Evolutionary conservation across 2,888 invertebrate species (phyloP).

Genomic region (Metacarcinus magister): DNA sequence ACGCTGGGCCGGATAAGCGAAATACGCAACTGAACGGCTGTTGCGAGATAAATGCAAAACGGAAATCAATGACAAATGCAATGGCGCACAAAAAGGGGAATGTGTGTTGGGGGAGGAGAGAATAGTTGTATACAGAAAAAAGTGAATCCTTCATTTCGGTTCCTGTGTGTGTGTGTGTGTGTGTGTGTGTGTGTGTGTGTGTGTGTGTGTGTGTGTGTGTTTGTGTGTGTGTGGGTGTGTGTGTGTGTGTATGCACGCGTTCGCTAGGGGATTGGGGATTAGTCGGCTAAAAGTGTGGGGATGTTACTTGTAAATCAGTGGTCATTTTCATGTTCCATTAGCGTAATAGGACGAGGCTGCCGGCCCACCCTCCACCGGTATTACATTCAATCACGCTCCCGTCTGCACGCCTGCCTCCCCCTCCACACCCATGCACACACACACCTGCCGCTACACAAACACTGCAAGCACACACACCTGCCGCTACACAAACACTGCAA

Average conservation of each 20-base stretch:
- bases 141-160: not conserved
- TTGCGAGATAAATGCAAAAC: not conserved
- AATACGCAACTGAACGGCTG: slow-evolving; percentile 31
- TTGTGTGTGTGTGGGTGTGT: slow-evolving; percentile 44
- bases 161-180: not conserved
- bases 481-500: not conserved
- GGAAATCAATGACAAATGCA: slow-evolving; percentile 37
- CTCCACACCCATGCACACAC: slow-evolving; percentile 14
- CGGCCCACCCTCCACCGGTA: slow-evolving; percentile 51
- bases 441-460: not conserved
- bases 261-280: slow-evolving; percentile 34
- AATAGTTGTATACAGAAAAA: not conserved
- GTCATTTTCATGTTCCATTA: slow-evolving; percentile 72
- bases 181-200: slow-evolving; percentile 43
- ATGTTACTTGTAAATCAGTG: slow-evolving; percentile 68
- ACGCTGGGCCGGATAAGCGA: slow-evolving; percentile 19
- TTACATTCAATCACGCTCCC: slow-evolving; percentile 52
- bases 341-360: slow-evolving; percentile 67
- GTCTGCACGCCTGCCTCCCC: slow-evolving; percentile 7
- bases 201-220: slow-evolving; percentile 29
- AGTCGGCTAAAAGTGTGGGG: slow-evolving; percentile 50
- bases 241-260: not conserved
- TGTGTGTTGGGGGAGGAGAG: not conserved
- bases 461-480: no score
- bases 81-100: not conserved